Percentiles rank a stretch among this genome's conserved stretches.
phyloP scores from a whole-genome alignment of 2,113 vertebrate species.

The Eclectus roratus region DNA sequence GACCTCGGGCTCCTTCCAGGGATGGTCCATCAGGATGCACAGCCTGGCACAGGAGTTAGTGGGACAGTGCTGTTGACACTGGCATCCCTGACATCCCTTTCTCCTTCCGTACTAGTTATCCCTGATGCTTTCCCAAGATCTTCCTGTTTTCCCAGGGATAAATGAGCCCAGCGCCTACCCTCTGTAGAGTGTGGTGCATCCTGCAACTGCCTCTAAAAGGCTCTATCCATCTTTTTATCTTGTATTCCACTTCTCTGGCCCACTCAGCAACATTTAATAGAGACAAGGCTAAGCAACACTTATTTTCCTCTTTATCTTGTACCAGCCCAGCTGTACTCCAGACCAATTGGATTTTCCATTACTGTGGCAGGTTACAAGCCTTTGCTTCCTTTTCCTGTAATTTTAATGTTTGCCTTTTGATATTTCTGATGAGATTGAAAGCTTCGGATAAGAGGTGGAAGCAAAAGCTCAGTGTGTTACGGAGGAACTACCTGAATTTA shows the following conservation, averaged over 20 bases:
- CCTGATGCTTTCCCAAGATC: background rate
- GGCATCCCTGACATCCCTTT: too few relatives aligned
- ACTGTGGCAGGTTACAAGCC: background rate
- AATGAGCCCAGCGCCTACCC: accelerated
- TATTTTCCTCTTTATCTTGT: conserved; percentile 1
- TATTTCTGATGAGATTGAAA: conserved; percentile 45
- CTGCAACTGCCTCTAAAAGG: background rate
- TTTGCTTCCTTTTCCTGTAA: conserved; percentile 41
- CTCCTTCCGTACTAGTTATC: background rate
- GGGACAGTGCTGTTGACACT: background rate
- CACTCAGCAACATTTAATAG: background rate
- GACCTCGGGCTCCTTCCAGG: accelerated
- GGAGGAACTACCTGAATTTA: background rate
- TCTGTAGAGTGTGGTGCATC: accelerated
- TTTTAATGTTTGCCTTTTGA: conserved; percentile 51
- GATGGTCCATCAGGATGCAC: background rate
- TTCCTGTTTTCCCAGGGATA: background rate
- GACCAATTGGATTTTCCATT: conserved; percentile 37
- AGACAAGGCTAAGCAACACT: background rate
- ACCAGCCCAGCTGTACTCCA: background rate
- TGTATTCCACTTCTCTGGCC: background rate
- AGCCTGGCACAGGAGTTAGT: background rate
- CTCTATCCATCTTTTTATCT: background rate
- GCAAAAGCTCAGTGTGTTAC: background rate
- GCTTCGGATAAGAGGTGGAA: background rate